Base-by-base conservation (phyloP, 1,140 invertebrate genomes). In the Apis mellifera region DNA sequence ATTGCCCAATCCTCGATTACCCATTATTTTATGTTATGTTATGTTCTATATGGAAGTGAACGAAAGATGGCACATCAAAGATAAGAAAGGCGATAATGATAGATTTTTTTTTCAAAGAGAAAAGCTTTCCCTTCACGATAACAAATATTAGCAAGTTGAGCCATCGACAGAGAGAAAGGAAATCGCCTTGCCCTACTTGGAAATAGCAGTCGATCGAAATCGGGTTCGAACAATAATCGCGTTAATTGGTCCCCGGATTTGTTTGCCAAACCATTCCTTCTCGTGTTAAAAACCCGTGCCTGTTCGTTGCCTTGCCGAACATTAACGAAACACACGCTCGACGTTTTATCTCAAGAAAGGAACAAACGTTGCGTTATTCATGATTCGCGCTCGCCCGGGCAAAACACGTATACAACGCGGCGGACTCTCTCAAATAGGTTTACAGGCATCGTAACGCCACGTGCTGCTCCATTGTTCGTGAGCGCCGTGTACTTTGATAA, bases 101-200 rank as follows among this genome's bases (percentile, higher is more conserved):
- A 42, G 32, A 42, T 32, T 32, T 32, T 32, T 32, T 32, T 32
- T 32, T 3, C 0, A 32, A 32, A 32, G 32, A 32, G 32, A 32
- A 32, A 32, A 32, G 32, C 32, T 32, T 32, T 32, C 32, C 32
- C 32, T 32, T 32, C 52, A 13, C 13, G 3, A 5, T 13, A 21
- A 17, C 70, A 57, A 71, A 71, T 71, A 71, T 71, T 71, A 57
- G 54, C 70, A 42, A 71, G 8, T 32, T 32, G 17, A 5, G 70
- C 21, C 32, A 32, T 71, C 17, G n/a, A 32, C 11, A 17, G 65
- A 48, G 19, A 68, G 65, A 68, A 68, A 68, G 65, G 42, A 68
- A 32, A 68, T 68, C 26, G 11, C 9, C 26, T 72, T 57, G 23
- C 70, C 70, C 26, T n/a, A 68, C 42, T 48, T 68, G 19, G 19